phyloP scores from a whole-genome alignment of 2,797 vertebrate genomes.

The Spinus olivaceus region DNA sequence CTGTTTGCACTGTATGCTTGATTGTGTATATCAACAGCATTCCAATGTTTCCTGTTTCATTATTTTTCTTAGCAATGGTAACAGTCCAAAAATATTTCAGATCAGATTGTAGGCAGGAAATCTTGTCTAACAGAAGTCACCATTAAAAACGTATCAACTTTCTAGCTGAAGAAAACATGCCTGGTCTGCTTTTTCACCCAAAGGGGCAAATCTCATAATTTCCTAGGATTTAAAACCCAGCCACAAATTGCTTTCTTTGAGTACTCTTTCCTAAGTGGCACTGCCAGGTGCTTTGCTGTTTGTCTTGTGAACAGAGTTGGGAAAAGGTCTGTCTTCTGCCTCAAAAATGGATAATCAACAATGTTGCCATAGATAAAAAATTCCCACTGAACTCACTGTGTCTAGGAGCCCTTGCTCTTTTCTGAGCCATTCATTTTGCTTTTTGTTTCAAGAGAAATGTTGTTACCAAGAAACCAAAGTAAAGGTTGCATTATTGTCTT shows the following conservation, averaged over 20 bases:
- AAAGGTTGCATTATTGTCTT: neutral
- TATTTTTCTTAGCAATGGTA: slow-evolving; percentile 23
- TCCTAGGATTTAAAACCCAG: neutral
- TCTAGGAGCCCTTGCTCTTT: neutral
- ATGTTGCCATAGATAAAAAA: rapidly evolving
- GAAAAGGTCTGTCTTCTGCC: neutral
- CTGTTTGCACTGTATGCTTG: slow-evolving; percentile 44
- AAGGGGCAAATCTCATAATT: neutral
- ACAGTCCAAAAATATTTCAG: slow-evolving; percentile 41
- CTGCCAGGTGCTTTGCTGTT: neutral
- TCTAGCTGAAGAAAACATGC: neutral
- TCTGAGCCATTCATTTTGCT: neutral
- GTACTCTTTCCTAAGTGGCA: neutral
- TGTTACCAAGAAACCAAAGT: neutral
- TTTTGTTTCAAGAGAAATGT: neutral
- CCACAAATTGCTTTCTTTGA: neutral
- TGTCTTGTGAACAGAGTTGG: neutral
- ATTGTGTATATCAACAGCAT: slow-evolving; percentile 63
- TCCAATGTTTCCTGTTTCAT: slow-evolving; percentile 48
- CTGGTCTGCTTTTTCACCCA: neutral
- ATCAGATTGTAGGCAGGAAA: slow-evolving; percentile 52
- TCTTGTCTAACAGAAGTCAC: neutral
- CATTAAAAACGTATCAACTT: neutral
- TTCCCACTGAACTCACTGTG: neutral
- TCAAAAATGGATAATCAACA: neutral